phyloP scores from a whole-genome alignment of 2,113 vertebrate genomes.

The Polypterus senegalus region DNA sequence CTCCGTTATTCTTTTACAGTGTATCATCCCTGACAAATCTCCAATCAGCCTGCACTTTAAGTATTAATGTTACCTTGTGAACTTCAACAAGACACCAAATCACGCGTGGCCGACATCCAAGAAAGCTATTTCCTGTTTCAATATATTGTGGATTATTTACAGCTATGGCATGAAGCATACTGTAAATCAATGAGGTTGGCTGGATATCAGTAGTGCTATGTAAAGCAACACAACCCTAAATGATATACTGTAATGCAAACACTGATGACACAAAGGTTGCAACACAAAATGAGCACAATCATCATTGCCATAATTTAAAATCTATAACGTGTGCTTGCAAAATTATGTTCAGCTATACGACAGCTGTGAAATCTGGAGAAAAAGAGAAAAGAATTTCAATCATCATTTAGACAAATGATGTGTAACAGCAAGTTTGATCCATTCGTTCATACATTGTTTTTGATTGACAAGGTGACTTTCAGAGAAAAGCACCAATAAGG shows the following conservation, averaged over 20 bases:
- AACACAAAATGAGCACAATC: too few relatives aligned
- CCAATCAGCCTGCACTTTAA: conserved; percentile 34
- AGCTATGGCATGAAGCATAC: conserved; percentile 17
- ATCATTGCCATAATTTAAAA: too few relatives aligned
- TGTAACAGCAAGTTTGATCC: too few relatives aligned
- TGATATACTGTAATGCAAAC: not conserved
- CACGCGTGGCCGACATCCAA: conserved; percentile 38
- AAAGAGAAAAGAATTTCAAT: too few relatives aligned
- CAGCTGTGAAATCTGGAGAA: too few relatives aligned
- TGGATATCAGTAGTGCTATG: too few relatives aligned
- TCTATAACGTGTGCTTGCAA: too few relatives aligned
- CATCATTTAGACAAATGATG: too few relatives aligned
- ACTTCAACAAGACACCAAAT: conserved; percentile 34
- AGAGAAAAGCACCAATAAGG: too few relatives aligned
- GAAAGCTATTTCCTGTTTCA: conserved; percentile 38
- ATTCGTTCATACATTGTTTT: not conserved
- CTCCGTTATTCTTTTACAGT: conserved; percentile 25
- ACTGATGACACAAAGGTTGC: not conserved
- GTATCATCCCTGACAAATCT: conserved; percentile 42
- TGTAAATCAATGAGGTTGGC: not conserved
- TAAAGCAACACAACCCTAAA: too few relatives aligned
- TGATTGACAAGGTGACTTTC: not conserved
- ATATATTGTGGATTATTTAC: conserved; percentile 33
- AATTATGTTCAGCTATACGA: too few relatives aligned
- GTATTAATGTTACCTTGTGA: conserved; percentile 34